A percentile compares a stretch with the other conserved stretches of the same genome.
phyloP scores from a whole-genome alignment of 2,888 invertebrate genomes.

The Molanna angustata region DNA sequence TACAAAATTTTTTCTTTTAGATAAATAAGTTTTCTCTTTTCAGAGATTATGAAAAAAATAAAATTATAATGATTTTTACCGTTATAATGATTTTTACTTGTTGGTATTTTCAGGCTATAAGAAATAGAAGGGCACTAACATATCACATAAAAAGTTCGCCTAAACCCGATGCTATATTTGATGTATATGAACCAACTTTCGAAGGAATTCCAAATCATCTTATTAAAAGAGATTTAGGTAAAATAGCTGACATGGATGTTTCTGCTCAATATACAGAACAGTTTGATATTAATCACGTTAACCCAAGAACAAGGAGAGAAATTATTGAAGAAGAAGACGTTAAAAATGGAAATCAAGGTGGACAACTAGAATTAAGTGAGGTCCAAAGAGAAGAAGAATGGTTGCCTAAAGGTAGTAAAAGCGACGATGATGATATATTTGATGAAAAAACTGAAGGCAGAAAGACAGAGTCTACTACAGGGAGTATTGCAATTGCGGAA shows the following conservation, averaged over 20 bases:
- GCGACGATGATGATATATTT: constrained; percentile 46
- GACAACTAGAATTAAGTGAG: constrained; percentile 35
- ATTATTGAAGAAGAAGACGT: constrained; percentile 49
- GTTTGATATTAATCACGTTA: constrained; percentile 10
- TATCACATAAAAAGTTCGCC: constrained; percentile 35
- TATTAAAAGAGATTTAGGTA: constrained; percentile 22
- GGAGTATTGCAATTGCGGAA: constrained; percentile 48
- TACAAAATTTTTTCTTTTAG: too few species aligned
- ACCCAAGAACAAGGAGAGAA: constrained; percentile 42
- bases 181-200: constrained; percentile 17
- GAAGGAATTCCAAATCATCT: background rate
- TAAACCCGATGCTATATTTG: constrained; percentile 33
- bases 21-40: too few species aligned
- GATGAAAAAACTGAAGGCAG: constrained; percentile 44
- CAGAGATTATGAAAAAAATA: too few species aligned
- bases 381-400: constrained; percentile 41
- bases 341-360: constrained; percentile 43
- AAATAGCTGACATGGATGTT: constrained; percentile 18
- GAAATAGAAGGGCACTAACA: constrained; percentile 33
- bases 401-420: constrained; percentile 48
- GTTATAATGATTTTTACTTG: too few species aligned
- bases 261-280: constrained; percentile 33
- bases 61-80: too few species aligned
- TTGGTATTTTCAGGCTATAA: constrained; percentile 16
- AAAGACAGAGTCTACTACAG: constrained; percentile 40